Conservation (phyloP, 1,140 invertebrate species). For the Schlechtendalia chinensis region DNA sequence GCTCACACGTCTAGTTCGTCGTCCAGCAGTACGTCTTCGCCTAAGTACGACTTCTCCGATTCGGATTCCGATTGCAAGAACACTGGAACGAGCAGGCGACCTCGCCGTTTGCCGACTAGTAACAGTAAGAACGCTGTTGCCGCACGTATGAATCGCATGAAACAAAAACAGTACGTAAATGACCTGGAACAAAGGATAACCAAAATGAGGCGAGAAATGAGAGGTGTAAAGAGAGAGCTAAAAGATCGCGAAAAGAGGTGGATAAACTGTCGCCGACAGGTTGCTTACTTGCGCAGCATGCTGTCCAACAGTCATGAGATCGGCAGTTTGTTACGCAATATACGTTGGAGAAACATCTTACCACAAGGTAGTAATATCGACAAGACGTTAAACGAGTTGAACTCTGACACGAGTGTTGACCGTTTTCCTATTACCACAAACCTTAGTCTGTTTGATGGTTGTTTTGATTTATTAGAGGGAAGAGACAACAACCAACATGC, state of each 20-base stretch:
- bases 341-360: conserved; percentile 33
- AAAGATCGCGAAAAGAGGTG: conserved; percentile 5
- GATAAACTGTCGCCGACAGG: background rate
- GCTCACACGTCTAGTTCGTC: conserved; percentile 4
- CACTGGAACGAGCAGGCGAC: background rate
- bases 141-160: conserved; percentile 32
- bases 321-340: conserved; percentile 21
- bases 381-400: conserved; percentile 42
- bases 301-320: conserved; percentile 26
- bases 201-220: background rate
- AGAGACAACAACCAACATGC: background rate
- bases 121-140: conserved; percentile 41
- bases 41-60: conserved; percentile 16
- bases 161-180: conserved; percentile 39
- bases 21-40: background rate
- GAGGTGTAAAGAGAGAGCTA: background rate
- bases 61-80: conserved; percentile 17
- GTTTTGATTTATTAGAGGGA: conserved; percentile 44
- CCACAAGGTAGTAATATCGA: conserved; percentile 45
- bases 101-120: conserved; percentile 34
- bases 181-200: conserved; percentile 16
- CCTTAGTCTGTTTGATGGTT: conserved; percentile 49
- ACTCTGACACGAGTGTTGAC: conserved; percentile 29
- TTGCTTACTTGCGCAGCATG: conserved; percentile 13
- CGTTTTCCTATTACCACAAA: conserved; percentile 13